Base-by-base conservation (phyloP, 2,113 vertebrate genomes). In the Cryptomyrus ogoouensis region DNA sequence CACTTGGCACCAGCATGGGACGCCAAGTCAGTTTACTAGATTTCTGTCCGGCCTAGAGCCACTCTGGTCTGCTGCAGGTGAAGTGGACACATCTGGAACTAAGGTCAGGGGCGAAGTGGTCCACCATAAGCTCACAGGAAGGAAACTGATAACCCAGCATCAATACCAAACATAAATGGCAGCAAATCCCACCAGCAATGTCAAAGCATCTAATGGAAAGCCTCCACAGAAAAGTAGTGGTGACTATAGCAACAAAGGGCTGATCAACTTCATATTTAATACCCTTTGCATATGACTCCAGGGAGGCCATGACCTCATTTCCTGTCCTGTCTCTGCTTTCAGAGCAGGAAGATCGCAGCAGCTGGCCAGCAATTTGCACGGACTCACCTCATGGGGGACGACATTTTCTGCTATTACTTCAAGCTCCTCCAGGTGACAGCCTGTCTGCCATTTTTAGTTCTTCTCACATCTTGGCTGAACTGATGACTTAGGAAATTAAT, bases 391-490 rank as follows among this genome's bases (percentile, higher is more conserved):
- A 98, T 98, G 97, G 97, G 97, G 7, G 97, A 99, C 93, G 94
- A 94, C 39, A 95, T 99, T 95, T 98, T 99, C 93, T 99, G 98
- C 92, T 99, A 99, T 91, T 98, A 99, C 94, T 97, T 97, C 95
- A 98, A 96, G 93, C 98, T 99, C 90, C 97, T 98, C 91, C 96
- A 98, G 97, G 98, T 99, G 95, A 39, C 27, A 70, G 44, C 21
- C 5, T 49, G 4, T 50, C 7, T 47, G 9, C 50, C 66, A 47
- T 83, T 89, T 87, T 89, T 27, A 3, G 83, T 31, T 70, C 15
- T 24, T 50, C 15, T 27, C 24, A 8, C 24, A 24, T 13, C 31
- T 52, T n/a, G 49, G 24, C 9, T 88, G 39, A 83, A 83, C 19
- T 83, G 39, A 10, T 46, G 17, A 83, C 19, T 83, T 46, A 83